phyloP scores from a whole-genome alignment of 2,113 vertebrate species.

The Polypterus senegalus region DNA sequence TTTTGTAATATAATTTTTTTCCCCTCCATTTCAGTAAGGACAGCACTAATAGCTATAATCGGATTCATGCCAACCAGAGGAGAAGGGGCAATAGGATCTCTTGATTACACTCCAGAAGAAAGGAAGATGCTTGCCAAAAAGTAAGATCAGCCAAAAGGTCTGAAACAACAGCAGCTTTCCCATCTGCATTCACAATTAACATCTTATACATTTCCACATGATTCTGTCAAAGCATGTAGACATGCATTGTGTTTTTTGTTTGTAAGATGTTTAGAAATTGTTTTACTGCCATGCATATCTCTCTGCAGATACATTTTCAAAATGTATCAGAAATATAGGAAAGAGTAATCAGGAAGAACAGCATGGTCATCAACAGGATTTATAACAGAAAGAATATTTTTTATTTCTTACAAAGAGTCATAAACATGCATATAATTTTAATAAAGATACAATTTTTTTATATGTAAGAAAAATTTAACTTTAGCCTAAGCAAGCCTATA shows the following conservation, averaged over 20 bases:
- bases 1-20: constrained; percentile 1
- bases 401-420: too few species aligned
- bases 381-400: too few species aligned
- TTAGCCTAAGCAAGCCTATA: too few species aligned
- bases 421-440: too few species aligned
- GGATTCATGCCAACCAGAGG: constrained; percentile 98
- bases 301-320: too few species aligned
- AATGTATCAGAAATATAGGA: too few species aligned
- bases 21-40: constrained; percentile 71
- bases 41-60: constrained; percentile 90
- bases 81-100: constrained; percentile 93
- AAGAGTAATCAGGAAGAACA: too few species aligned
- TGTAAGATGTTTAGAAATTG: background rate
- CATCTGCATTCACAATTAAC: background rate
- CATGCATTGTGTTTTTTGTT: background rate
- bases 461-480: too few species aligned
- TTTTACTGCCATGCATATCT: too few species aligned
- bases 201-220: background rate
- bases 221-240: background rate
- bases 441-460: too few species aligned
- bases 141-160: constrained; percentile 48
- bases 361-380: too few species aligned
- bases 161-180: too few species aligned
- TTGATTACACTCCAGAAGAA: constrained; percentile 94
- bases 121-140: constrained; percentile 88